Conservation (phyloP, 2,888 invertebrate species). For the Meloe dianella region DNA sequence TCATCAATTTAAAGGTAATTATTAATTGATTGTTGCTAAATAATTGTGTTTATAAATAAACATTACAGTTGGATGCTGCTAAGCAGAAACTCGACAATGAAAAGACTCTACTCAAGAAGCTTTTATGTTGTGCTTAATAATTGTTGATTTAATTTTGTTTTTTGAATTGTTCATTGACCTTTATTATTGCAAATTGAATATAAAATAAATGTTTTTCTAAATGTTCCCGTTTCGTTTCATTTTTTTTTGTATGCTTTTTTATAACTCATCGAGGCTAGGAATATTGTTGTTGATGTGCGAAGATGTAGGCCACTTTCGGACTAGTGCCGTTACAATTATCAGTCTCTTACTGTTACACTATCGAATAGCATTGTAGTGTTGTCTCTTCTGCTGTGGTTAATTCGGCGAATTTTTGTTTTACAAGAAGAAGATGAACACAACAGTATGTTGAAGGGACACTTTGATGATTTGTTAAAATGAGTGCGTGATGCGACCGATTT, state of each 20-base stretch:
- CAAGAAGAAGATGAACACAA: neutral
- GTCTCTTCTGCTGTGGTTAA: conserved; percentile 12
- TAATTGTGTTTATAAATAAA: neutral
- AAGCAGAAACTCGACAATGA: neutral
- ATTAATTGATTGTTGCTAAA: neutral
- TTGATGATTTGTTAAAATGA: conserved; percentile 37
- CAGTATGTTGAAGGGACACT: neutral
- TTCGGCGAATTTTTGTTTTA: neutral
- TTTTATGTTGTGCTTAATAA: neutral
- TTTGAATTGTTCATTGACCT: conserved; percentile 9
- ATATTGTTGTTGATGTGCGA: conserved; percentile 5
- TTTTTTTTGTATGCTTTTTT: neutral
- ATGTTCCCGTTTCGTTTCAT: neutral
- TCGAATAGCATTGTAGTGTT: conserved; percentile 14
- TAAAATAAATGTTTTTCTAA: neutral
- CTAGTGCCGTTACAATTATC: conserved; percentile 46
- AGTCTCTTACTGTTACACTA: conserved; percentile 46
- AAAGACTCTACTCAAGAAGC: neutral
- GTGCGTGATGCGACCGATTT: conserved; percentile 44
- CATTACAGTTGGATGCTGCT: neutral
- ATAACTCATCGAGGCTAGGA: neutral
- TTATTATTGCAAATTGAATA: neutral
- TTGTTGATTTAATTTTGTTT: neutral
- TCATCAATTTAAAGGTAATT: neutral
- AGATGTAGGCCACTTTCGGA: conserved; percentile 50